These are phyloP conservation scores for Drosophila albomicans DNA, from an alignment of 1,140 invertebrate species.

Conservation along the genomic window DNA sequence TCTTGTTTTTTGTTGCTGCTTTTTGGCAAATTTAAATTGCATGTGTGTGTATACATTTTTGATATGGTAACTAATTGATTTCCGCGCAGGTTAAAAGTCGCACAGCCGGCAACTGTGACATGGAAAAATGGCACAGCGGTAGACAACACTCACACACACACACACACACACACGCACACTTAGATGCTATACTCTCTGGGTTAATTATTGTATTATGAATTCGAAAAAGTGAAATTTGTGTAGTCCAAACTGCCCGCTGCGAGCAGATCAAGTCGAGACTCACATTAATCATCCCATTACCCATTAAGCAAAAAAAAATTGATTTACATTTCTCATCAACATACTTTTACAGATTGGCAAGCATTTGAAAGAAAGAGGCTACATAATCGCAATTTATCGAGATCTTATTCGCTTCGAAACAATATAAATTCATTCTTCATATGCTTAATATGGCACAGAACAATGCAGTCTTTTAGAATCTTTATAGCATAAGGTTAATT, in stretches of 20 bases:
- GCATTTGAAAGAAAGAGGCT: not conserved
- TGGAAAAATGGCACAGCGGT: constrained; percentile 53
- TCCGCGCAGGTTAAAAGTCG: constrained; percentile 75
- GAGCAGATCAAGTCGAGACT: constrained; percentile 33
- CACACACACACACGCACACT: constrained; percentile 17
- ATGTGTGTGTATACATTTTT: constrained; percentile 40
- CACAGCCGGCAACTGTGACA: constrained; percentile 59
- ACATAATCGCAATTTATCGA: not conserved
- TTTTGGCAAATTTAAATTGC: constrained; percentile 34
- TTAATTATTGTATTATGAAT: constrained; percentile 71
- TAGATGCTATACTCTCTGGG: constrained; percentile 45
- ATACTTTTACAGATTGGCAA: constrained; percentile 18
- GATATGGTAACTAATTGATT: constrained; percentile 71
- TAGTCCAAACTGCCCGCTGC: constrained; percentile 30
- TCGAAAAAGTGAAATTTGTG: constrained; percentile 75
- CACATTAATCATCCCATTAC: constrained; percentile 69
- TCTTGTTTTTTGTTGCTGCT: constrained; percentile 13
- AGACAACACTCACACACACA: constrained; percentile 13
- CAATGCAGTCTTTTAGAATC: too few species aligned
- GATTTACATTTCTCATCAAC: constrained; percentile 68
- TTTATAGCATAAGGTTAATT: too few species aligned
- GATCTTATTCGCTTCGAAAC: not conserved
- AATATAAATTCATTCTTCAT: too few species aligned
- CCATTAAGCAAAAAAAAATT: constrained; percentile 57
- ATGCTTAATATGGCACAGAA: too few species aligned